These are phyloP conservation scores for Aix galericulata DNA, from an alignment of 2,113 vertebrate genomes.

Conservation along the genomic window DNA sequence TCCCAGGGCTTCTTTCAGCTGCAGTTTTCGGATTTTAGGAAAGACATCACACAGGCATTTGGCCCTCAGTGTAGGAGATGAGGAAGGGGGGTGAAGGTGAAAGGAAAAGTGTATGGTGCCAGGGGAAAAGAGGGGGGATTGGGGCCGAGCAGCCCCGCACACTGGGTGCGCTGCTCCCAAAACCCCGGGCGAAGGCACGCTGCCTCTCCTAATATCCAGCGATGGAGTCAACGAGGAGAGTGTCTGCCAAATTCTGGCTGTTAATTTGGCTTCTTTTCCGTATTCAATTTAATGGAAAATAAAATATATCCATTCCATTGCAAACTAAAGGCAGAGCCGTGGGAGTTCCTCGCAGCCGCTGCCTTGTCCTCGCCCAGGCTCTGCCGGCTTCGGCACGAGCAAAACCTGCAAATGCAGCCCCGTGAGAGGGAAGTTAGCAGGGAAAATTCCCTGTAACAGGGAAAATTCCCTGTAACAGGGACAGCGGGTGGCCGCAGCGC, in stretches of 20 bases:
- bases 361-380: slow-evolving; percentile 2
- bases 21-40: not conserved
- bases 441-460: not conserved
- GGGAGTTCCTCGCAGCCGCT: not conserved
- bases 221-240: not conserved
- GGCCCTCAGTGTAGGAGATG: not conserved
- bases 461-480: not conserved
- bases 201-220: not conserved
- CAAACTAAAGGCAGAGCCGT: slow-evolving; percentile 2
- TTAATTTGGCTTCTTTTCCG: not conserved
- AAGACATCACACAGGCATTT: fast-evolving
- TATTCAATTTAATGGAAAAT: not conserved
- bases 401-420: not conserved
- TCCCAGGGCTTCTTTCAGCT: not conserved
- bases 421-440: not conserved
- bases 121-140: not conserved
- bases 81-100: not conserved
- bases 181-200: fast-evolving
- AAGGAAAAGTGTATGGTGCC: fast-evolving
- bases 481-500: not conserved
- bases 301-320: not conserved
- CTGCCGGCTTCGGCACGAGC: not conserved
- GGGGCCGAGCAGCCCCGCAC: not conserved
- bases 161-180: not conserved
- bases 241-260: not conserved